A percentile compares a stretch with the other conserved stretches of the same genome.
phyloP scores from a whole-genome alignment of 2,113 vertebrate genomes.

The Ammodytes dubius region DNA sequence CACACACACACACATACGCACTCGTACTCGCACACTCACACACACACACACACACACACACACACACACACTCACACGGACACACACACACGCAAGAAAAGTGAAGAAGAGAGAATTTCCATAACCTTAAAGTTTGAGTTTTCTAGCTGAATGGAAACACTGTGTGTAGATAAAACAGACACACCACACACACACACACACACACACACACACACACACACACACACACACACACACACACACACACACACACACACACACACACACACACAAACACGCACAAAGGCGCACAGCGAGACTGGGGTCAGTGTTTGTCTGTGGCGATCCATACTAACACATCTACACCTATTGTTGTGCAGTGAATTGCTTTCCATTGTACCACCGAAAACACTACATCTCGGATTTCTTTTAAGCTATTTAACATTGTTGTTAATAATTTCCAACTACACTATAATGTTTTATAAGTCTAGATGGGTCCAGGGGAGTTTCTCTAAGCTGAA shows the following conservation, averaged over 20 bases:
- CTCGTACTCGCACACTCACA: too few species aligned
- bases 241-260: background rate
- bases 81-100: background rate
- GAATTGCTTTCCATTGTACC: slow-evolving; percentile 30
- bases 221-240: too few species aligned
- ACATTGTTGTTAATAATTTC: background rate
- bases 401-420: background rate
- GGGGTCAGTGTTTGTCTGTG: background rate
- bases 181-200: background rate
- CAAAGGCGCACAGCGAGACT: background rate
- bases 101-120: slow-evolving; percentile 3
- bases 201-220: too few species aligned
- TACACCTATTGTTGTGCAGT: background rate
- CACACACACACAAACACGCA: background rate
- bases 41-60: too few species aligned
- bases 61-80: too few species aligned
- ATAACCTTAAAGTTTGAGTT: background rate
- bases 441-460: slow-evolving; percentile 8
- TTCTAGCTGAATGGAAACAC: background rate
- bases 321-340: background rate
- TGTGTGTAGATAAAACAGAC: slow-evolving; percentile 12
- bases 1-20: too few species aligned
- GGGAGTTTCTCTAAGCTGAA: background rate
- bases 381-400: background rate
- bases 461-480: background rate